Conservation (phyloP, 2,888 invertebrate genomes). For the Acronicta alni region DNA sequence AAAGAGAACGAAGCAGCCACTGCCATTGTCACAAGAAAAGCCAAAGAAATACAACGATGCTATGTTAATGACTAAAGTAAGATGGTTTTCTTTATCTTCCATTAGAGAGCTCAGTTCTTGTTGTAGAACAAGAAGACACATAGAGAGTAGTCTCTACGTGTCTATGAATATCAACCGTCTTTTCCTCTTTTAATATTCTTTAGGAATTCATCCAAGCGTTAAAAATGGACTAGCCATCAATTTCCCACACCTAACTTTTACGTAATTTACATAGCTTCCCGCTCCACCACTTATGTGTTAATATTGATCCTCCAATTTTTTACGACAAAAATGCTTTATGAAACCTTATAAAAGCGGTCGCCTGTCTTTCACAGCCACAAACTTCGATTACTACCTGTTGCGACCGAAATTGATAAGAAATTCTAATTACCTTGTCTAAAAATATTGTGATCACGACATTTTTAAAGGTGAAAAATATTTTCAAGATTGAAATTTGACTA, state of each 20-base stretch:
- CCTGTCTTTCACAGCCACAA: constrained; percentile 30
- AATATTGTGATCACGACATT: background rate
- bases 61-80: constrained; percentile 81
- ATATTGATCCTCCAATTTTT: constrained; percentile 22
- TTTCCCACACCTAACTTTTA: too few species aligned
- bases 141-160: too few species aligned
- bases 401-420: constrained; percentile 22
- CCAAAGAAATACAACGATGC: constrained; percentile 87
- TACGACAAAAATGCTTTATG: constrained; percentile 21
- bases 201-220: background rate
- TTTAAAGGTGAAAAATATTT: too few species aligned
- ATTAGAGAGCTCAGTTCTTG: too few species aligned
- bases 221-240: too few species aligned
- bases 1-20: constrained; percentile 92
- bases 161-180: too few species aligned
- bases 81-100: constrained; percentile 5
- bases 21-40: constrained; percentile 81
- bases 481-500: too few species aligned
- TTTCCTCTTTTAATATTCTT: too few species aligned
- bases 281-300: constrained; percentile 1
- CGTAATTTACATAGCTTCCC: too few species aligned
- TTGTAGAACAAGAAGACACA: too few species aligned
- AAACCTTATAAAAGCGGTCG: constrained; percentile 28
- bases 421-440: background rate
- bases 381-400: constrained; percentile 44